Percentiles rank a stretch among this genome's conserved stretches.
phyloP scores from a whole-genome alignment of 2,113 vertebrate species.

The Takifugu flavidus region DNA sequence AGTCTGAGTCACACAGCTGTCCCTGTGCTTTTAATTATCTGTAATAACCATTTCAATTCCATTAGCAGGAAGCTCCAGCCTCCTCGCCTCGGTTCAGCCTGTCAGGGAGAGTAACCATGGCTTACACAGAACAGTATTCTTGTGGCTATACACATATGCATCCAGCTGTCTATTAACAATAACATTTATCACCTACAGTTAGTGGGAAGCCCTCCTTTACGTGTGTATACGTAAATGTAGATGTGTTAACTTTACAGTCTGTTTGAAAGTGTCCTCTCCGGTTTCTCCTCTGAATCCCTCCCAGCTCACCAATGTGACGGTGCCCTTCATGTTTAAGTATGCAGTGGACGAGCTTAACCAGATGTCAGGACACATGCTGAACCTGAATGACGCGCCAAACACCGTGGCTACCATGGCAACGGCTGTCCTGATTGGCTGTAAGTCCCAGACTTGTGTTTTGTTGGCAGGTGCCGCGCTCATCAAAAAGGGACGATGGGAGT shows the following conservation, averaged over 20 bases:
- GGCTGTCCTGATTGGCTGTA: constrained; percentile 94
- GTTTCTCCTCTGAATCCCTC: constrained; percentile 22
- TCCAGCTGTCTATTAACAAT: neutral
- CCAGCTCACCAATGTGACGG: constrained; percentile 91
- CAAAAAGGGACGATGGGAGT: constrained; percentile 58
- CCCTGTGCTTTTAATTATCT: constrained; percentile 76
- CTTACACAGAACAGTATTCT: neutral
- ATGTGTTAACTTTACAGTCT: constrained; percentile 28
- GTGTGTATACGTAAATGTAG: neutral
- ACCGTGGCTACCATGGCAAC: constrained; percentile 95
- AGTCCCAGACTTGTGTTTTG: constrained; percentile 77
- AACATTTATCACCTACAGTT: constrained; percentile 1
- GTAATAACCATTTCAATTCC: constrained; percentile 78
- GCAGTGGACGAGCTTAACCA: constrained; percentile 96
- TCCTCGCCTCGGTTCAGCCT: constrained; percentile 45
- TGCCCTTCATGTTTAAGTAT: constrained; percentile 99
- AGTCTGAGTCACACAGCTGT: constrained; percentile 71
- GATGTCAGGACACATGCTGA: constrained; percentile 92
- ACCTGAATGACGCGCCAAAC: constrained; percentile 88
- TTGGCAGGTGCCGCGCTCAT: constrained; percentile 66
- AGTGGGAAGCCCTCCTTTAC: constrained; percentile 1
- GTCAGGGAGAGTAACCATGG: constrained; percentile 20
- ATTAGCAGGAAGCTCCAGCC: constrained; percentile 72
- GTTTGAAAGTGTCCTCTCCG: constrained; percentile 29
- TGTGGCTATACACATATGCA: no score